phyloP scores from a whole-genome alignment of 2,113 vertebrate genomes.

The Cololabis saira region DNA sequence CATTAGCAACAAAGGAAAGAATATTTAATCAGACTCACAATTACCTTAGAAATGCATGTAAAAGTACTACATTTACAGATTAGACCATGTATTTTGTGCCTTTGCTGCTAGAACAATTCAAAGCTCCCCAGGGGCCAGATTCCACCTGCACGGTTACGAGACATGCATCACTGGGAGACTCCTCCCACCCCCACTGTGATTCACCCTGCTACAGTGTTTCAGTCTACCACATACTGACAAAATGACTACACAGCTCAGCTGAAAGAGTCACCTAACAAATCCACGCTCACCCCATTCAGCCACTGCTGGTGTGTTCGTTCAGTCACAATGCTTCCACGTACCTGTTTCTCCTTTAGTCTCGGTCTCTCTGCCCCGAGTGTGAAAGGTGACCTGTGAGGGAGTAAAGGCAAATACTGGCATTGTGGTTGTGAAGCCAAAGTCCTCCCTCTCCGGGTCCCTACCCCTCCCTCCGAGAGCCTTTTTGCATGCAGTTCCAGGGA shows the following conservation, averaged over 20 bases:
- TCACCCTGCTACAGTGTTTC: neutral
- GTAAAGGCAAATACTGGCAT: conserved; percentile 28
- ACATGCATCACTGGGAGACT: neutral
- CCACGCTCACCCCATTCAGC: neutral
- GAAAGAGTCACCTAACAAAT: neutral
- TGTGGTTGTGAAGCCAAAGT: conserved; percentile 49
- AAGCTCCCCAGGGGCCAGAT: conserved; percentile 36
- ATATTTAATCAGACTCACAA: neutral
- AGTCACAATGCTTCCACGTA: neutral
- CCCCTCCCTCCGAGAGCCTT: conserved; percentile 45
- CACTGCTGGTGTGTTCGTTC: neutral
- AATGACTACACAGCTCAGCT: neutral
- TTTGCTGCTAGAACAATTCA: conserved; percentile 19
- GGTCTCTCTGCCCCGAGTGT: conserved; percentile 33
- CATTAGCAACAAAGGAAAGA: conserved; percentile 8
- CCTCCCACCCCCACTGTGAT: neutral
- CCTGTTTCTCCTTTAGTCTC: neutral
- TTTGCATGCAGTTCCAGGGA: conserved; percentile 29
- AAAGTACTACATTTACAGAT: neutral
- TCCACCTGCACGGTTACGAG: conserved; percentile 22
- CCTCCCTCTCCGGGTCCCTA: conserved; percentile 18
- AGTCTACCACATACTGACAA: neutral
- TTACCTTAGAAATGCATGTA: neutral
- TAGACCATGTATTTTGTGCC: neutral
- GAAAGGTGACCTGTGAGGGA: conserved; percentile 37